Evolutionary conservation across 2,113 vertebrate genomes (phyloP).

Genomic region (Toxotes jaculatrix): DNA sequence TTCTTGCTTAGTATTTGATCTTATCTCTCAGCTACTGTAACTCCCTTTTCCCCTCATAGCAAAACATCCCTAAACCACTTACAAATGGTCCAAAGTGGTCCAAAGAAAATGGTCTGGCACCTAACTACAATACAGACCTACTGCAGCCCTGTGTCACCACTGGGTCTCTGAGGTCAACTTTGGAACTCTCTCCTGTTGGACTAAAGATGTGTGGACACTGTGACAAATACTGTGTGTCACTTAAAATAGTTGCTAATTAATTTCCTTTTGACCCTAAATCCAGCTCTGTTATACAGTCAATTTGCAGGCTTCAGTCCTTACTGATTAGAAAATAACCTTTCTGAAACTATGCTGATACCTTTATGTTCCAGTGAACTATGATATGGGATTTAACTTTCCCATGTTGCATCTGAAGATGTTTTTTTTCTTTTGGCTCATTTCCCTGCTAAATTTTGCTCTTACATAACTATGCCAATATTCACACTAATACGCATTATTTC

Average conservation of each 20-base stretch:
- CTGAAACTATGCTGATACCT: background rate
- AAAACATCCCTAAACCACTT: background rate
- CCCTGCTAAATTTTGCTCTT: slow-evolving; percentile 41
- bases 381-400: background rate
- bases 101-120: background rate
- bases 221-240: too few relatives aligned
- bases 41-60: background rate
- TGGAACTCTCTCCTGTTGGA: too few relatives aligned
- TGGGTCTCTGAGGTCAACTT: too few relatives aligned
- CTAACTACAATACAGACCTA: background rate
- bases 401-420: slow-evolving; percentile 25
- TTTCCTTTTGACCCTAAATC: background rate
- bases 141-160: background rate
- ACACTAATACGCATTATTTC: slow-evolving; percentile 54
- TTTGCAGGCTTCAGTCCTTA: background rate
- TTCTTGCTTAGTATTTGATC: too few relatives aligned
- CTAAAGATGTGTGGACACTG: too few relatives aligned
- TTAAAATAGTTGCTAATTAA: background rate
- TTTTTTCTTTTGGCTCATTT: slow-evolving; percentile 38
- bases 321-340: background rate
- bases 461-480: slow-evolving; percentile 64
- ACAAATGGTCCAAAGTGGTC: too few relatives aligned
- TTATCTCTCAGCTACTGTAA: background rate
- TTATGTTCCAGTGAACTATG: background rate
- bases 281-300: background rate